Evolutionary conservation across 2,888 invertebrate species (phyloP).

Genomic region (Aphidius colemani): DNA sequence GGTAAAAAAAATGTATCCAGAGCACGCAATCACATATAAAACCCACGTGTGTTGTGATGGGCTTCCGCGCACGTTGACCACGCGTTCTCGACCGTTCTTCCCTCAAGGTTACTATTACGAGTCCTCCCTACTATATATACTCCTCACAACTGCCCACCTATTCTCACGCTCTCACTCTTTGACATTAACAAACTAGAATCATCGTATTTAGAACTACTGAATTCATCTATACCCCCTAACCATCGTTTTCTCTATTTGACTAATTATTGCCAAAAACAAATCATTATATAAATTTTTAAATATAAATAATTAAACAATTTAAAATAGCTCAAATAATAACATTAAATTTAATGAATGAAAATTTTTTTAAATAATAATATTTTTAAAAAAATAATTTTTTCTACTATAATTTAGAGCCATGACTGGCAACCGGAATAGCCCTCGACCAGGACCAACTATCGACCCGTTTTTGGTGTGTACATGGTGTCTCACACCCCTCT

Average conservation of each 20-base stretch:
- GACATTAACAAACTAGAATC: constrained; percentile 44
- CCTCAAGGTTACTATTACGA: constrained; percentile 58
- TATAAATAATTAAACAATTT: too few relatives aligned
- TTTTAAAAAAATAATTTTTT: constrained; percentile 27
- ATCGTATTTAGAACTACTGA: constrained; percentile 9
- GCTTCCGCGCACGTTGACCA: constrained; percentile 45
- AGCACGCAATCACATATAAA: constrained; percentile 37
- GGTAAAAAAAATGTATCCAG: constrained; percentile 31
- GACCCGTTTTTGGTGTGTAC: constrained; percentile 44
- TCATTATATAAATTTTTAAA: too few relatives aligned
- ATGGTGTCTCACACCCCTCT: constrained; percentile 23
- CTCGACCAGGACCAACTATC: constrained; percentile 48
- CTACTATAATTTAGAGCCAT: constrained; percentile 42
- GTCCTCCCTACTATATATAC: constrained; percentile 32
- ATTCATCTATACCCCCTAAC: neutral
- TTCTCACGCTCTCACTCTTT: constrained; percentile 46
- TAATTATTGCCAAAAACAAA: constrained; percentile 20
- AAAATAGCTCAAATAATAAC: too few relatives aligned
- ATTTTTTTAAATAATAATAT: neutral
- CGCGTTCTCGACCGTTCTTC: constrained; percentile 32
- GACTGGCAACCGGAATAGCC: constrained; percentile 40
- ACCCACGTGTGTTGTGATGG: constrained; percentile 47
- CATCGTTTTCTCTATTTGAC: constrained; percentile 2
- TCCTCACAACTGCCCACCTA: constrained; percentile 45
- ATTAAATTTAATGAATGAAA: neutral